phyloP scores from a whole-genome alignment of 1,140 invertebrate genomes.

The Tetramorium alpestre region DNA sequence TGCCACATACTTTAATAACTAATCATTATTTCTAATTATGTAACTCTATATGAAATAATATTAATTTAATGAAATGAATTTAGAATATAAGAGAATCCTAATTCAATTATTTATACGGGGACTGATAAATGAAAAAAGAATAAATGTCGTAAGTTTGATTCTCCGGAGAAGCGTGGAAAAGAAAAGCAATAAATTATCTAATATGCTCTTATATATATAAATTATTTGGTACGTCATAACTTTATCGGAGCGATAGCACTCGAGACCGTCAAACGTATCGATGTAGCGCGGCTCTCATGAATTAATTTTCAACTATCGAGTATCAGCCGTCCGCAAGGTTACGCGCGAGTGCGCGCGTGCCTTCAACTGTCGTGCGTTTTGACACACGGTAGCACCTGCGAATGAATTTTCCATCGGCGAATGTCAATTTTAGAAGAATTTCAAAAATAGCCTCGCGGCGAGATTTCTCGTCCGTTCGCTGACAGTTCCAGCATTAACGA shows the following conservation, averaged over 20 bases:
- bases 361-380: slow-evolving; percentile 57
- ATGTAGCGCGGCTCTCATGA: slow-evolving; percentile 39
- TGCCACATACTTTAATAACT: neutral
- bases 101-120: neutral
- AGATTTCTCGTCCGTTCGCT: slow-evolving; percentile 25
- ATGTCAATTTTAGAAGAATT: slow-evolving; percentile 49
- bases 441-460: slow-evolving; percentile 37
- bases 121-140: neutral
- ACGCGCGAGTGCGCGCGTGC: slow-evolving; percentile 21
- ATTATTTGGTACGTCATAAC: neutral
- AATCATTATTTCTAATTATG: neutral
- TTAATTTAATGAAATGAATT: neutral
- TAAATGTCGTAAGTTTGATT: neutral
- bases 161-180: neutral
- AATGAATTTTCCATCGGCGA: slow-evolving; percentile 63
- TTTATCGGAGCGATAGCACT: slow-evolving; percentile 16
- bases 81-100: neutral
- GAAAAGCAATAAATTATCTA: neutral
- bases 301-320: slow-evolving; percentile 55
- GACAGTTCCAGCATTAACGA: slow-evolving; percentile 48
- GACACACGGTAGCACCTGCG: slow-evolving; percentile 45
- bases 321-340: slow-evolving; percentile 38
- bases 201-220: neutral
- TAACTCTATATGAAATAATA: neutral
- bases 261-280: slow-evolving; percentile 39